phyloP scores from a whole-genome alignment of 2,888 invertebrate species.

The Thymelicus acteon region DNA sequence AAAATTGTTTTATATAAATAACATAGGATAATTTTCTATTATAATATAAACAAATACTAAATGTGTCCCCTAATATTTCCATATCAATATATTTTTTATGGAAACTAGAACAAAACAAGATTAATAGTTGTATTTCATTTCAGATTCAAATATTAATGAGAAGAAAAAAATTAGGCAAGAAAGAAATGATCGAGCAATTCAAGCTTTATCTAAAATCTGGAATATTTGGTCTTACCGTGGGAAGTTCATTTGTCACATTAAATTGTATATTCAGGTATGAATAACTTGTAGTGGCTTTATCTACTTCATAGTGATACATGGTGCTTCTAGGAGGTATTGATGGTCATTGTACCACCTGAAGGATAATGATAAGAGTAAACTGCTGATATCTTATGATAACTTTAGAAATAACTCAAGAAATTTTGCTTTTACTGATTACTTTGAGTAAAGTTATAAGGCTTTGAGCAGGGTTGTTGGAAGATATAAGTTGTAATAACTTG shows the following conservation, averaged over 20 bases:
- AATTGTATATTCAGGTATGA: slow-evolving; percentile 81
- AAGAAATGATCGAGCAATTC: slow-evolving; percentile 76
- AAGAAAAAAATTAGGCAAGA: slow-evolving; percentile 78
- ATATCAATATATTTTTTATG: no score
- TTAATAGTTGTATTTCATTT: slow-evolving; percentile 50
- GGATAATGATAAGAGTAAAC: no score
- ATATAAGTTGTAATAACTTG: no score
- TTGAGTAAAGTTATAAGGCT: no score
- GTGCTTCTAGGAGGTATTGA: no score
- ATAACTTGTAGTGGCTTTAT: background rate
- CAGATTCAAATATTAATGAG: slow-evolving; percentile 83
- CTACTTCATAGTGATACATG: background rate
- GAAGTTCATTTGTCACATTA: slow-evolving; percentile 75
- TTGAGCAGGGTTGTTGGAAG: no score
- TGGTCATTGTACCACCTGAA: no score
- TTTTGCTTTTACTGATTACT: no score
- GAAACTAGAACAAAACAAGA: background rate
- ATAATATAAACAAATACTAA: no score
- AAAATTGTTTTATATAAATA: no score
- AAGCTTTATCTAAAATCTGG: slow-evolving; percentile 78
- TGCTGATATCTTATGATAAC: background rate
- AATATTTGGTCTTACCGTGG: slow-evolving; percentile 79
- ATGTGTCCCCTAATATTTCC: no score
- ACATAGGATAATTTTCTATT: no score
- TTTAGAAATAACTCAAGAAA: background rate